These are phyloP conservation scores for Lontra canadensis DNA, from an alignment of 2,113 vertebrate genomes.

Conservation along the genomic window DNA sequence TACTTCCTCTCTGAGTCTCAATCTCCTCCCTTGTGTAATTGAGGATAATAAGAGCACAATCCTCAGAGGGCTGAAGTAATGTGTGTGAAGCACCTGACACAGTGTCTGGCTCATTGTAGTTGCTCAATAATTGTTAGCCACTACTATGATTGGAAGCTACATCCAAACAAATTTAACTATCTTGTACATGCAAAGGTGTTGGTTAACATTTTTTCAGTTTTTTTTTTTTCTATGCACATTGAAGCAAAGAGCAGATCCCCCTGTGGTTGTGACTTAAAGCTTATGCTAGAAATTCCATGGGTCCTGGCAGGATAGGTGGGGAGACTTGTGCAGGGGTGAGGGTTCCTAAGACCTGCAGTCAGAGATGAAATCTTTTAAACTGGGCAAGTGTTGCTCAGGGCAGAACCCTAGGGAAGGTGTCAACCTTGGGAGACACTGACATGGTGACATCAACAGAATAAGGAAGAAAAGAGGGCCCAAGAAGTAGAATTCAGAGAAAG, in stretches of 20 bases:
- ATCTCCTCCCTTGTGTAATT: background rate
- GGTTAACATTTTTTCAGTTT: background rate
- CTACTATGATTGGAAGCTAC: background rate
- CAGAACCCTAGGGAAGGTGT: background rate
- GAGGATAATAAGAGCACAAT: background rate
- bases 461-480: background rate
- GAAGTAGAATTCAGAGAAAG: background rate
- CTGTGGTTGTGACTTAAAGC: background rate
- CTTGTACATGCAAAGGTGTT: background rate
- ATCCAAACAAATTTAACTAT: background rate
- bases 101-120: rapidly evolving
- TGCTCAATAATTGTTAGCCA: background rate
- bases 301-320: background rate
- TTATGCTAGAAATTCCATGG: background rate
- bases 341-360: background rate
- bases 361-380: background rate
- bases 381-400: background rate
- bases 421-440: background rate
- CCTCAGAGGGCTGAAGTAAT: background rate
- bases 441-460: background rate
- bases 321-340: background rate
- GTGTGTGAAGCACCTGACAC: background rate
- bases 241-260: background rate
- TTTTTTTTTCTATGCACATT: background rate
- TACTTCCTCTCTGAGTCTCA: background rate